phyloP scores from a whole-genome alignment of 2,113 vertebrate genomes.

The Ploceus nigricollis region DNA sequence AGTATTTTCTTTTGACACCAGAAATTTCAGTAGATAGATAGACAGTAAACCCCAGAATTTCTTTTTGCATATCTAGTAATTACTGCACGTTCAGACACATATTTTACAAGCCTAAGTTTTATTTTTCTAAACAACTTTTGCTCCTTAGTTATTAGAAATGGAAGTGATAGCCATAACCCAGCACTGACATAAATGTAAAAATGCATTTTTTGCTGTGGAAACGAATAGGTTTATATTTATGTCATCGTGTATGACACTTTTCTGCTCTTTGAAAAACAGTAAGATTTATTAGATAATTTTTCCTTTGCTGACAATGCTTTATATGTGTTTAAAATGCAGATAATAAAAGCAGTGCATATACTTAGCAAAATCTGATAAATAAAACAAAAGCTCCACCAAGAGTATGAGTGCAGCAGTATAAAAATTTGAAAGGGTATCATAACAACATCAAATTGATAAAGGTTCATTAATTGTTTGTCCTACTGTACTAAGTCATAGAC shows the following conservation, averaged over 20 bases:
- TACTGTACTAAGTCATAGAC: not conserved
- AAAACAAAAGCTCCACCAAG: constrained; percentile 65
- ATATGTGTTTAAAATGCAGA: constrained; percentile 26
- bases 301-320: not conserved
- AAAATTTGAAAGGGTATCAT: not conserved
- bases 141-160: not conserved
- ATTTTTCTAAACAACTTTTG: not conserved
- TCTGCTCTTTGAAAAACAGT: constrained; percentile 25
- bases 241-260: not conserved
- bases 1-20: not conserved
- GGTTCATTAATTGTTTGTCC: not conserved
- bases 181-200: not conserved
- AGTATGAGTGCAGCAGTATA: constrained; percentile 18
- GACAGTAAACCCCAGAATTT: not conserved
- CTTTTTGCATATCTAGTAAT: not conserved
- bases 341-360: not conserved
- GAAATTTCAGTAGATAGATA: not conserved
- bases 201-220: not conserved
- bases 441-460: constrained; percentile 15
- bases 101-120: not conserved
- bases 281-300: constrained; percentile 43
- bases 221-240: constrained; percentile 8
- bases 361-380: constrained; percentile 33
- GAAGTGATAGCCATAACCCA: not conserved
- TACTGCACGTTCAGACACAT: not conserved